A percentile compares a stretch with the other conserved stretches of the same genome.
phyloP scores from a whole-genome alignment of 2,888 invertebrate genomes.

The Epinotia nisella region DNA sequence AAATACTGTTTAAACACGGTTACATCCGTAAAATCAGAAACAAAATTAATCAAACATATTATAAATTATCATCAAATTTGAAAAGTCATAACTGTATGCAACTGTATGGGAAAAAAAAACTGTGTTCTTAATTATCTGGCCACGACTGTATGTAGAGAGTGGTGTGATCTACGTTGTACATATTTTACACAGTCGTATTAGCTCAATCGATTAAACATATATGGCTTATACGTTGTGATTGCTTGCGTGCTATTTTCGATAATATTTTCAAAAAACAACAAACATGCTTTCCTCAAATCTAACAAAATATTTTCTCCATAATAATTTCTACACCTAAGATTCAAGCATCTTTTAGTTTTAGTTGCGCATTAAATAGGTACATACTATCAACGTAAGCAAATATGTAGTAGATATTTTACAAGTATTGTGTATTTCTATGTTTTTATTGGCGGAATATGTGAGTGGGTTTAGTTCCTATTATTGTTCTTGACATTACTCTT shows the following conservation, averaged over 20 bases:
- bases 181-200: background rate
- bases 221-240: background rate
- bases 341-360: background rate
- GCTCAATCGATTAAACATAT: background rate
- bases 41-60: too few species aligned
- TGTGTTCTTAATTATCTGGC: too few species aligned
- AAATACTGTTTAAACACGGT: too few species aligned
- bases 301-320: background rate
- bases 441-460: background rate
- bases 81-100: too few species aligned
- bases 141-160: too few species aligned
- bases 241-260: background rate
- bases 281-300: background rate
- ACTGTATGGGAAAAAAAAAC: too few species aligned
- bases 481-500: background rate
- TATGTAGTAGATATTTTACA: background rate
- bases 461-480: constrained; percentile 1
- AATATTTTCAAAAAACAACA: background rate
- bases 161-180: constrained; percentile 4
- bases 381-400: background rate
- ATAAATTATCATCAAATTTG: too few species aligned
- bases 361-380: background rate
- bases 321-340: background rate
- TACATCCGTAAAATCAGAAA: too few species aligned
- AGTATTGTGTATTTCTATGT: background rate